phyloP scores from a whole-genome alignment of 2,797 vertebrate genomes.

The Ispidina lecontei region DNA sequence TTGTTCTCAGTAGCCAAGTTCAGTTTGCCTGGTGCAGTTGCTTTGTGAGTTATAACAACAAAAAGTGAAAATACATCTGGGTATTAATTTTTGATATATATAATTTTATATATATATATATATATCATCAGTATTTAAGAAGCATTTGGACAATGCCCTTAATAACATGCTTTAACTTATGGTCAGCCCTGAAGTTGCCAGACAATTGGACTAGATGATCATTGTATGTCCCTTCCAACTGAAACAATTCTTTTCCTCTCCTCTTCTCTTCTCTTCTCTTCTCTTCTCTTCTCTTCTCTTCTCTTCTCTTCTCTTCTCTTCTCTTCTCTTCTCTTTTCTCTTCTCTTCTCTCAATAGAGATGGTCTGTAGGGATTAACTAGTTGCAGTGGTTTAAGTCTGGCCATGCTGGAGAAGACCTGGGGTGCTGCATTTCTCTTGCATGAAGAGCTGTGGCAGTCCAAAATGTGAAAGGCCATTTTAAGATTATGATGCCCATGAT shows the following conservation, averaged over 20 bases:
- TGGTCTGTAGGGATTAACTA: neutral
- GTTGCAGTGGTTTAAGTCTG: neutral
- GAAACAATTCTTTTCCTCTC: neutral
- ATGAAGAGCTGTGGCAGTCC: neutral
- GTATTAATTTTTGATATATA: neutral
- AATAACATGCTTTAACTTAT: neutral
- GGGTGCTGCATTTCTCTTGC: rapidly evolving
- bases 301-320: neutral
- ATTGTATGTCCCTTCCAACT: neutral
- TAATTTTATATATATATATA: neutral
- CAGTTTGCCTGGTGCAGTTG: neutral
- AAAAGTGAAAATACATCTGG: neutral
- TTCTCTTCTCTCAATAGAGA: too few relatives aligned
- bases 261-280: too few relatives aligned
- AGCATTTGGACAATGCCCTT: neutral
- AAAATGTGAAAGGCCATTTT: neutral
- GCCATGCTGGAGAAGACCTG: rapidly evolving
- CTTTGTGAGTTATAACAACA: neutral
- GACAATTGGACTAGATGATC: neutral
- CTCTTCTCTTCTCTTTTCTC: rapidly evolving
- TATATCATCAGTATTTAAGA: neutral
- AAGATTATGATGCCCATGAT: neutral
- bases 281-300: neutral
- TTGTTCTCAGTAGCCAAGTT: neutral
- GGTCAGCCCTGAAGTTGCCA: neutral